These are phyloP conservation scores for Morpho helenor DNA, from an alignment of 2,888 invertebrate genomes.

Conservation along the genomic window DNA sequence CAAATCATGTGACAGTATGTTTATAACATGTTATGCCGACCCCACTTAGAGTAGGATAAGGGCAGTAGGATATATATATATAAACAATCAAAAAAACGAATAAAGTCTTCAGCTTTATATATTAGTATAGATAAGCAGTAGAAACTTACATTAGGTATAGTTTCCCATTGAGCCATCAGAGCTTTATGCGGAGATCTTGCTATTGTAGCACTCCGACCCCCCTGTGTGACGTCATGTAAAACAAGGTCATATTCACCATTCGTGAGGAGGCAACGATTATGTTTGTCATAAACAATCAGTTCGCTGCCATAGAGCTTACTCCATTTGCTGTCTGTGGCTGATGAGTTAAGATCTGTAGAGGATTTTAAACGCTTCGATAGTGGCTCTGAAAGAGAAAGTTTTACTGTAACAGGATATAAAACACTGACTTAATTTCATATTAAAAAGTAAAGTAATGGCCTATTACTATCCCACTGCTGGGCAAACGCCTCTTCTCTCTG, in stretches of 20 bases:
- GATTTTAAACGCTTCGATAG: slow-evolving; percentile 85
- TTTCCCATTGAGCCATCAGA: slow-evolving; percentile 79
- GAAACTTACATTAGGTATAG: slow-evolving; percentile 76
- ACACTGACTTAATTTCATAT: too few relatives aligned
- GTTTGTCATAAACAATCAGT: slow-evolving; percentile 93
- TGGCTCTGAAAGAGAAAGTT: slow-evolving; percentile 71
- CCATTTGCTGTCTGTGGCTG: slow-evolving; percentile 62
- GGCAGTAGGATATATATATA: too few relatives aligned
- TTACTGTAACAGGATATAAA: too few relatives aligned
- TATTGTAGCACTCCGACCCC: slow-evolving; percentile 71
- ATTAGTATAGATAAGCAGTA: background rate
- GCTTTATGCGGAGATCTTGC: slow-evolving; percentile 72
- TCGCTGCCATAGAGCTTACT: slow-evolving; percentile 86
- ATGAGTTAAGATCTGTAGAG: slow-evolving; percentile 57
- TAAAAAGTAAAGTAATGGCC: too few relatives aligned
- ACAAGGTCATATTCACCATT: slow-evolving; percentile 95
- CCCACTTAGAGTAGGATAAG: too few relatives aligned
- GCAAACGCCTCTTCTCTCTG: too few relatives aligned
- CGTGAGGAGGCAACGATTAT: slow-evolving; percentile 90
- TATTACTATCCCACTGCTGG: too few relatives aligned
- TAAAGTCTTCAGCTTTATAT: too few relatives aligned
- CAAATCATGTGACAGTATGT: too few relatives aligned
- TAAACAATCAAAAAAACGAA: too few relatives aligned
- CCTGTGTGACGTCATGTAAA: slow-evolving; percentile 87
- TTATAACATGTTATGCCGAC: too few relatives aligned